Evolutionary conservation across 2,797 vertebrate genomes (phyloP), one percentile per base, ranked within the genome.

Genomic region (Intellagama lesueurii): DNA sequence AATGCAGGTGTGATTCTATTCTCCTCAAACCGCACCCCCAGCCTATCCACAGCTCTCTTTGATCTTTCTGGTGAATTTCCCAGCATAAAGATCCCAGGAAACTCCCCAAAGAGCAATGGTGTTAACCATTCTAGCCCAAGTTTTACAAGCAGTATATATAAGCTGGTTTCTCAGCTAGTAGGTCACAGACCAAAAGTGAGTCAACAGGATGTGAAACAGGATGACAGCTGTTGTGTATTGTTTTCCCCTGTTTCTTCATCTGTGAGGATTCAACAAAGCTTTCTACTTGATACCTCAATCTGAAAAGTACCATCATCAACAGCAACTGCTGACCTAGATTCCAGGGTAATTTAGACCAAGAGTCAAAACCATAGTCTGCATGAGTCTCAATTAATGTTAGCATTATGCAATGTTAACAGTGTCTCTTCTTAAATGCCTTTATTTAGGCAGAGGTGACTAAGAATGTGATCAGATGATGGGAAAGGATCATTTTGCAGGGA

Each of bases 61-160:
- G 87, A 91, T 88, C 78, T 86, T 85, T 85, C 87, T 64, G 6
- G 35, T 72, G 35, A 81, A 88, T 86, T 85, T 86, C 47, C 83
- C 87, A 49, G 78, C 47, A 81, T 70, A 72, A 87, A 84, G 60
- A 83, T 60, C 64, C 73, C 60, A 76, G 76, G 56, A 77, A 90
- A 91, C 89, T 83, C 80, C 81, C 32, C n/a, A 79, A n/a, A 56
- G 66, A 73, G 19, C 85, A 44, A 60, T 77, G 60, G 81, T 60
- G 76, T n/a, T 56, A 26, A 32, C 88, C 49, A 72, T 82, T 89
- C 32, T 24, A 26, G 26, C 35, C 40, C 83, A 92, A 88, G 64
- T 90, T 92, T 78, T 91, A 91, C 94, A 94, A 94, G 90, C 93
- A 77, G 87, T 44, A 49, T 89, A 92, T 85, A 11, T 70, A 86